These are phyloP conservation scores for Rattus rattus DNA, from an alignment of 2,113 vertebrate species.

Conservation along the genomic window DNA sequence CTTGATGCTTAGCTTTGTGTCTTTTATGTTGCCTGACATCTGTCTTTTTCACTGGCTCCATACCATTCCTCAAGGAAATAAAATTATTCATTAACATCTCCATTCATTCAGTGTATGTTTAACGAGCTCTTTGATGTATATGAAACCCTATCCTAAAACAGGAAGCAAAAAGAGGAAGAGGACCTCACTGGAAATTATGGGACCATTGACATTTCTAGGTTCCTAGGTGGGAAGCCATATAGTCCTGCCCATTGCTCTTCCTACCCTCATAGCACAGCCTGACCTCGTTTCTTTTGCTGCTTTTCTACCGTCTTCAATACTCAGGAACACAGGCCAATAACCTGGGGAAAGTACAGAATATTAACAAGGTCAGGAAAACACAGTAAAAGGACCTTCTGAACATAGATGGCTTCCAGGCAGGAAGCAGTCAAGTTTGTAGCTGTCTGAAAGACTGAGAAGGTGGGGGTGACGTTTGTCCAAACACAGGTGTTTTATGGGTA, in stretches of 20 bases:
- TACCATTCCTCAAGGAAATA: neutral
- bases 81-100: conserved; percentile 4
- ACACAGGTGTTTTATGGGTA: conserved; percentile 14
- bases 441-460: neutral
- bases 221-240: neutral
- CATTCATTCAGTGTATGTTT: neutral
- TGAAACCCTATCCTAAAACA: neutral
- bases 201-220: neutral
- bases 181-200: neutral
- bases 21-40: neutral
- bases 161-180: neutral
- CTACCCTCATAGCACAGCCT: neutral
- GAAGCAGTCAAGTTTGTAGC: neutral
- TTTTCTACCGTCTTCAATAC: neutral
- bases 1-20: neutral
- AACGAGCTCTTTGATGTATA: neutral
- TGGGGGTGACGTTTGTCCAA: neutral
- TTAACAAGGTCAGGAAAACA: neutral
- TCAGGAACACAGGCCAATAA: neutral
- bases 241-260: neutral
- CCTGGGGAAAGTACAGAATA: neutral
- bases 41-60: neutral
- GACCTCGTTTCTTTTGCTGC: neutral
- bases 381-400: neutral
- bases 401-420: neutral